phyloP scores from a whole-genome alignment of 2,888 invertebrate genomes.

The Coelinius sp. region DNA sequence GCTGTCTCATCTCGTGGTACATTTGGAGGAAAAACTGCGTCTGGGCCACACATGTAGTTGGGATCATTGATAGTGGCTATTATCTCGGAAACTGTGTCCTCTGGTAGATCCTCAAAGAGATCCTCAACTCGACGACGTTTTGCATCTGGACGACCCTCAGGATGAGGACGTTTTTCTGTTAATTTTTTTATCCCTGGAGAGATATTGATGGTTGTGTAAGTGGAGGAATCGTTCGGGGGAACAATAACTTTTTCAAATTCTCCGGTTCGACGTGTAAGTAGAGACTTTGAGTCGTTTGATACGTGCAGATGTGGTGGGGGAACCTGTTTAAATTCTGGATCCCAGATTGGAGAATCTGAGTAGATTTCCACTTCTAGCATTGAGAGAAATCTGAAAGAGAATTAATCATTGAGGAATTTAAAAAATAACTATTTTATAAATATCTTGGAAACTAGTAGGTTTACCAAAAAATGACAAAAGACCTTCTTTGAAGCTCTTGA shows the following conservation, averaged over 20 bases:
- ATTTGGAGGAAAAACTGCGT: conserved; percentile 86
- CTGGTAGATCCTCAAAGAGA: conserved; percentile 81
- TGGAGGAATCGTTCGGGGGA: conserved; percentile 77
- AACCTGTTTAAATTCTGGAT: conserved; percentile 86
- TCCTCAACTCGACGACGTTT: conserved; percentile 70
- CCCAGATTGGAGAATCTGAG: conserved; percentile 93
- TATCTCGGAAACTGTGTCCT: conserved; percentile 85
- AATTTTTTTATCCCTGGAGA: conserved; percentile 73
- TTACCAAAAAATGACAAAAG: too few relatives aligned
- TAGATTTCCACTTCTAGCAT: conserved; percentile 91
- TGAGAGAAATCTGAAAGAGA: conserved; percentile 85
- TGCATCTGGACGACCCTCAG: conserved; percentile 60
- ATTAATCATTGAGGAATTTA: conserved; percentile 34
- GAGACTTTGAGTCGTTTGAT: conserved; percentile 75
- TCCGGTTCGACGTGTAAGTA: conserved; percentile 64
- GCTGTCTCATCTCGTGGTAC: conserved; percentile 93
- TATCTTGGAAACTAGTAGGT: too few relatives aligned
- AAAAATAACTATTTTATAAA: too few relatives aligned
- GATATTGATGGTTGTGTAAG: conserved; percentile 79
- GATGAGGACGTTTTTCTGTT: conserved; percentile 59
- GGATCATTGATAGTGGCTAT: conserved; percentile 88
- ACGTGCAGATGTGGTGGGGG: conserved; percentile 79
- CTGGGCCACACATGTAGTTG: conserved; percentile 86
- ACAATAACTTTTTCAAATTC: conserved; percentile 79
- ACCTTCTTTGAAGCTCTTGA: too few relatives aligned